A percentile compares a stretch with the other conserved stretches of the same genome.
phyloP scores from a whole-genome alignment of 2,797 vertebrate species.

The Scolopax rusticola region DNA sequence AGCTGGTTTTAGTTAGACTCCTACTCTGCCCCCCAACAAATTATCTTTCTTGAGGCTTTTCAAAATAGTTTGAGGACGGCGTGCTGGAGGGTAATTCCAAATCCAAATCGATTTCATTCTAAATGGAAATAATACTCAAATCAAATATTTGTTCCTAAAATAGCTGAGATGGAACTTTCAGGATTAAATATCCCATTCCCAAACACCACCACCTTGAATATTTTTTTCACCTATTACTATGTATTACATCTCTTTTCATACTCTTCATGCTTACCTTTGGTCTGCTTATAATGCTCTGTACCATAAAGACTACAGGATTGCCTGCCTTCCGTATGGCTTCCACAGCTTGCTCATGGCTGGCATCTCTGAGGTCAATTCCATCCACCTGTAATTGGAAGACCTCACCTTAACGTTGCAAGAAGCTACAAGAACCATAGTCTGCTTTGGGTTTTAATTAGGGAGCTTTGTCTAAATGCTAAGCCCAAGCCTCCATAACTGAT shows the following conservation, averaged over 20 bases:
- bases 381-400: conserved; percentile 91
- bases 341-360: conserved; percentile 97
- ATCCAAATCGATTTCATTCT: conserved; percentile 61
- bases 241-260: conserved; percentile 49
- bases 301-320: conserved; percentile 95
- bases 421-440: conserved; percentile 64
- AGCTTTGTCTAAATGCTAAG: neutral
- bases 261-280: conserved; percentile 87
- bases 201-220: conserved; percentile 46
- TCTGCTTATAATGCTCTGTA: conserved; percentile 95
- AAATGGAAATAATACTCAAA: conserved; percentile 68
- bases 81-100: conserved; percentile 51
- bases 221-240: conserved; percentile 24
- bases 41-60: conserved; percentile 68
- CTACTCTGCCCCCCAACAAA: conserved; percentile 57
- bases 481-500: neutral
- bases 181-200: conserved; percentile 43
- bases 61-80: conserved; percentile 56
- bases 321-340: conserved; percentile 97
- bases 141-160: conserved; percentile 46
- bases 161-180: conserved; percentile 35
- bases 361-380: conserved; percentile 94
- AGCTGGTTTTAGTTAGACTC: conserved; percentile 42
- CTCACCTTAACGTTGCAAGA: conserved; percentile 76
- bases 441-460: conserved; percentile 14